phyloP scores from a whole-genome alignment of 2,113 vertebrate species.

The Ceuthmochares aereus region DNA sequence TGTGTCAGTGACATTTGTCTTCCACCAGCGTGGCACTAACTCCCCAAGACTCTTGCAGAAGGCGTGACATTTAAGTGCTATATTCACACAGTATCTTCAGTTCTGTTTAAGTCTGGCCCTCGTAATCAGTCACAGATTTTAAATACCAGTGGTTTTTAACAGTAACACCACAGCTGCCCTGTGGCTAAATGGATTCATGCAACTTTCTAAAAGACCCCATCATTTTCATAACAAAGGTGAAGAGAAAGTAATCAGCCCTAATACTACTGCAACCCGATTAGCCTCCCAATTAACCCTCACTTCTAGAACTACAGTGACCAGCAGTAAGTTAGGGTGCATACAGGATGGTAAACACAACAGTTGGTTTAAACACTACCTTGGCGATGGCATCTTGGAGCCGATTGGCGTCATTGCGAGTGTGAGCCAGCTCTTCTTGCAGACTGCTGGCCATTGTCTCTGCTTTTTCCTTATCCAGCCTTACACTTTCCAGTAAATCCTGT shows the following conservation, averaged over 20 bases:
- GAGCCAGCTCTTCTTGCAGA: conserved; percentile 88
- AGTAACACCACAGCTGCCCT: background rate
- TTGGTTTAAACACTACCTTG: conserved; percentile 80
- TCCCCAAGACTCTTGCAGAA: background rate
- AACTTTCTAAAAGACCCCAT: rapidly evolving
- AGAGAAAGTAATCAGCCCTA: background rate
- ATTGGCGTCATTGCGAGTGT: conserved; percentile 83
- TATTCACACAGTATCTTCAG: background rate
- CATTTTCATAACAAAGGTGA: background rate
- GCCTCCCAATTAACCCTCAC: background rate
- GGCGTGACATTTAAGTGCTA: background rate
- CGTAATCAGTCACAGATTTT: background rate
- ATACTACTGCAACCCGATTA: background rate
- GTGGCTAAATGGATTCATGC: rapidly evolving
- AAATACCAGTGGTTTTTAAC: background rate
- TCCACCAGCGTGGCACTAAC: background rate
- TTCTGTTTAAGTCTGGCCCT: background rate
- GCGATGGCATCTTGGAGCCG: conserved; percentile 87
- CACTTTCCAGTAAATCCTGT: conserved; percentile 89
- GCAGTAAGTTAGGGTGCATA: rapidly evolving
- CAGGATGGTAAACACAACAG: background rate
- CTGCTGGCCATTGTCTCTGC: conserved; percentile 85
- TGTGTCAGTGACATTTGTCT: background rate
- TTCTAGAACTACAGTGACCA: background rate
- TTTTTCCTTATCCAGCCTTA: conserved; percentile 90